These are phyloP conservation scores for Picathartes gymnocephalus DNA, from an alignment of 2,113 vertebrate genomes.

Conservation along the genomic window DNA sequence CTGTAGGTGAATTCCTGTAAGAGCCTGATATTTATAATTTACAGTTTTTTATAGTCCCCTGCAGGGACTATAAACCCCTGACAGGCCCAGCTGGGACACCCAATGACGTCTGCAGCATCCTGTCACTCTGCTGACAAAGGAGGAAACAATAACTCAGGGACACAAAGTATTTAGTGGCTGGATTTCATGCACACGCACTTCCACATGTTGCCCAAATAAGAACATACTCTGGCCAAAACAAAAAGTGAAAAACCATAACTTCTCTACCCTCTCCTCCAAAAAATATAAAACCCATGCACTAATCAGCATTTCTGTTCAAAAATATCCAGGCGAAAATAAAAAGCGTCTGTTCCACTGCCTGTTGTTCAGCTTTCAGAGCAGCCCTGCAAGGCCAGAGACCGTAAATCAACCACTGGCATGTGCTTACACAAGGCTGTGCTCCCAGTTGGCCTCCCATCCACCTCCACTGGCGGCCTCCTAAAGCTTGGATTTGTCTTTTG, in stretches of 20 bases:
- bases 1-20: not conserved
- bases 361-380: not conserved
- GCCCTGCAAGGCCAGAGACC: not conserved
- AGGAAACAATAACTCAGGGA: not conserved
- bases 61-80: not conserved
- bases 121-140: slow-evolving; percentile 43
- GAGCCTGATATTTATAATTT: not conserved
- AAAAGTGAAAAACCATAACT: not conserved
- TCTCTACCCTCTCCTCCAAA: not conserved
- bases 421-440: slow-evolving; percentile 11
- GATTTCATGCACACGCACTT: not conserved
- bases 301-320: slow-evolving; percentile 32
- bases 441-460: not conserved
- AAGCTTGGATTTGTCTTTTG: not conserved
- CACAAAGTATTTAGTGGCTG: not conserved
- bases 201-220: not conserved
- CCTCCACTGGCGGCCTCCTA: not conserved
- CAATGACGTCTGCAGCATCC: slow-evolving; percentile 9
- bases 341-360: slow-evolving; percentile 9
- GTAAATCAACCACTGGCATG: slow-evolving; percentile 39
- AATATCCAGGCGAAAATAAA: not conserved
- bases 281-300: not conserved
- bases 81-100: not conserved
- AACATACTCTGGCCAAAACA: not conserved
- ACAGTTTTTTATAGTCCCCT: not conserved